phyloP scores from a whole-genome alignment of 2,888 invertebrate genomes.

The Gastracanthus pulcherrimus region DNA sequence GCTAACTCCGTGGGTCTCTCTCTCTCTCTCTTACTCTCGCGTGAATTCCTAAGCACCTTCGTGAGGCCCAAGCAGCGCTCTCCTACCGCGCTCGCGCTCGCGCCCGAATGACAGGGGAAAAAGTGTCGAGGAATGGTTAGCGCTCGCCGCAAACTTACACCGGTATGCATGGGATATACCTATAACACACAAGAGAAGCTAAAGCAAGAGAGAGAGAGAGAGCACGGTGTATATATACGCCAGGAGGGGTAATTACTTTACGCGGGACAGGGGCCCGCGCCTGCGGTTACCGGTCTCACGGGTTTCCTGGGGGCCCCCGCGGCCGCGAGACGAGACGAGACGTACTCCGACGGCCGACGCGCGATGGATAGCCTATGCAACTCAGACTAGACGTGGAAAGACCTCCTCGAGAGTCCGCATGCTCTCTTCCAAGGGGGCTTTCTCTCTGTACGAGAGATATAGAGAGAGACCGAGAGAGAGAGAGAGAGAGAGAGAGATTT shows the following conservation, averaged over 20 bases:
- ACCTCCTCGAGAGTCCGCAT: not conserved
- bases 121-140: slow-evolving; percentile 28
- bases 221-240: not conserved
- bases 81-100: too few relatives aligned
- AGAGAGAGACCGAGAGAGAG: too few relatives aligned
- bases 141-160: not conserved
- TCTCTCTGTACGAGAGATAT: too few relatives aligned
- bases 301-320: not conserved
- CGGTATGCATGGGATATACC: not conserved
- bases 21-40: too few relatives aligned
- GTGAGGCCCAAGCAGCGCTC: slow-evolving; percentile 11
- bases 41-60: slow-evolving; percentile 30
- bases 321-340: too few relatives aligned
- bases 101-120: slow-evolving; percentile 30
- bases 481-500: too few relatives aligned
- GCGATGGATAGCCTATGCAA: slow-evolving; percentile 4
- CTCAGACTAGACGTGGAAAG: not conserved
- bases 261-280: not conserved
- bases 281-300: slow-evolving; percentile 27
- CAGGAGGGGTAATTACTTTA: slow-evolving; percentile 38
- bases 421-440: too few relatives aligned
- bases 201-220: not conserved
- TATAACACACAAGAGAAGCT: not conserved
- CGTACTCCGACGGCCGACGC: too few relatives aligned
- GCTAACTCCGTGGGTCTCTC: too few relatives aligned